Evolutionary conservation across 2,113 vertebrate genomes (phyloP), one percentile per base, ranked within the genome.

Genomic region (Rattus rattus): DNA sequence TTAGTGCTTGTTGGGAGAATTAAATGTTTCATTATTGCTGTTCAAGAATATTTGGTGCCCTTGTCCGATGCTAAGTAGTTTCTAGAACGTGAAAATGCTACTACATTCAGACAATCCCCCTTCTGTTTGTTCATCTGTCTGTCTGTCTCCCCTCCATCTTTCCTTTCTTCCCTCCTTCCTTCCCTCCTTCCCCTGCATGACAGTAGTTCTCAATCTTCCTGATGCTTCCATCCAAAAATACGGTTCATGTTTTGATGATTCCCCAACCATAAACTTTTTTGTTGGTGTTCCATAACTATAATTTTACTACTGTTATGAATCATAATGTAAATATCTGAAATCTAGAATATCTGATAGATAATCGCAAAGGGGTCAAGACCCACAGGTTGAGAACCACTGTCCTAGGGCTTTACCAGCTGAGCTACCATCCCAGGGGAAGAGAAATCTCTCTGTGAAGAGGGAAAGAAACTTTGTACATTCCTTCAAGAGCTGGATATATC

Each of bases 1-100:
- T 39, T 61, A 61, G 80, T 9, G 36, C 13, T 61, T 61, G 56
- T 43, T 24, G 16, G 24, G 36, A 39, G n/a, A 84, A 22, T n/a
- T 86, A 83, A 86, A 93, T 75, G 47, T 86, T 86, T 92, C 0
- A 9, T 89, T 91, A 91, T 91, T 95, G 77, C 54, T 49, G 92
- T 43, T 52, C 73, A 73, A 0, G 65, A 85, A 86, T 79, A 47
- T 87, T 95, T 95, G 92, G 85, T 96, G 65, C 59, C 67, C 80
- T 95, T 96, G 96, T 92, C 77, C 14, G 22, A 47, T 85, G 47
- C 93, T 90, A 56, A 75, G 63, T 94, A 93, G 65, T 92, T 70
- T 92, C 24, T 43, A 59, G 20, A 84, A 56, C 28, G 56, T 88
- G 54, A 90, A 94, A 85, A 96, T 52, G 47, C 14, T 63, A 39